A percentile compares a stretch with the other conserved stretches of the same genome.
Evolutionary conservation across 1,140 invertebrate genomes (phyloP).

Genomic region (Pinna nobilis): DNA sequence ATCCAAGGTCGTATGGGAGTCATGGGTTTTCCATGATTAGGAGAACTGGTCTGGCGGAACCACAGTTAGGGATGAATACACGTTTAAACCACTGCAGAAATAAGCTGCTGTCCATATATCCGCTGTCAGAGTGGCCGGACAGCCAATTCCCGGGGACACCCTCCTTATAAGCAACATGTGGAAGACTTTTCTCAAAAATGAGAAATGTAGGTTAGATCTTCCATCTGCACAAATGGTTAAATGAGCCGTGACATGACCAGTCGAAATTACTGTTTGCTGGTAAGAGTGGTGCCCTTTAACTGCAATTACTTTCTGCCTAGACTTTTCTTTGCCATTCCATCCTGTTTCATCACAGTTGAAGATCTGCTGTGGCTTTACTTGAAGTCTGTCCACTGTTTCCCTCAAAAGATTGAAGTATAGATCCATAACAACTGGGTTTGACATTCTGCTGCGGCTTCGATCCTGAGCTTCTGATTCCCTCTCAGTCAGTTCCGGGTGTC

Average conservation of each 20-base stretch:
- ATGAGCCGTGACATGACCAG: constrained; percentile 10
- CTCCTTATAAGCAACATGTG: neutral
- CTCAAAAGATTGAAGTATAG: constrained; percentile 3
- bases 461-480: constrained; percentile 4
- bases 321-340: constrained; percentile 21
- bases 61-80: constrained; percentile 5
- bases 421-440: constrained; percentile 10
- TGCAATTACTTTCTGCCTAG: constrained; percentile 5
- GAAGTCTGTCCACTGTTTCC: neutral
- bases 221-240: constrained; percentile 17
- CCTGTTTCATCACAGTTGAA: constrained; percentile 29
- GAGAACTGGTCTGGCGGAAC: constrained; percentile 12
- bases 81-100: constrained; percentile 17
- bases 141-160: constrained; percentile 11
- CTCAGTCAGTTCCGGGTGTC: constrained; percentile 18
- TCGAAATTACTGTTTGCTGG: neutral
- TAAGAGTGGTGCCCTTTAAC: constrained; percentile 15
- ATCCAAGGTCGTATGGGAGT: constrained; percentile 14
- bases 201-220: constrained; percentile 16
- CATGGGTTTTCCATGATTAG: constrained; percentile 25
- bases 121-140: neutral
- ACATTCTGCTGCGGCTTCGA: neutral
- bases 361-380: constrained; percentile 15
- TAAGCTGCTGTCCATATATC: constrained; percentile 22
- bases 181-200: constrained; percentile 21